These are phyloP conservation scores for Halcyon leucocephala DNA, from an alignment of 2,797 vertebrate species.

Conservation along the genomic window DNA sequence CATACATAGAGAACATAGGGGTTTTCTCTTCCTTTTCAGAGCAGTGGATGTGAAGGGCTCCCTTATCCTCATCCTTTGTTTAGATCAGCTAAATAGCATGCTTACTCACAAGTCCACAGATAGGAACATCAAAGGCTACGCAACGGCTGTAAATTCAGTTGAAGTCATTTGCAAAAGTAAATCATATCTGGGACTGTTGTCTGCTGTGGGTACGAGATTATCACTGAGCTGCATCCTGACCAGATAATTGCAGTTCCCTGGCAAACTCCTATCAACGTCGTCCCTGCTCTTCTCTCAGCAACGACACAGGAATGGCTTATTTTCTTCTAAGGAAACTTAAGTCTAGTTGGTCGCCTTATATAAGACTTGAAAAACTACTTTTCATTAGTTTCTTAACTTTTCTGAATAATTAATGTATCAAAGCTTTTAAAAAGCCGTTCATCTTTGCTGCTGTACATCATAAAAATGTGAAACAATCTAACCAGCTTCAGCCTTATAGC, in stretches of 20 bases:
- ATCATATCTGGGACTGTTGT: not conserved
- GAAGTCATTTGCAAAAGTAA: not conserved
- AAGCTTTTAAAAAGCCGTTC: not conserved
- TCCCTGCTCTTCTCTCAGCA: slow-evolving; percentile 1
- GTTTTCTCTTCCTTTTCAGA: not conserved
- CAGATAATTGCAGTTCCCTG: not conserved
- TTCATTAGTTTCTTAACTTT: slow-evolving; percentile 40
- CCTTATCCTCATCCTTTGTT: not conserved
- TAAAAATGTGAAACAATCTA: not conserved
- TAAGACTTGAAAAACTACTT: slow-evolving; percentile 39
- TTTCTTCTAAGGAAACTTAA: not conserved
- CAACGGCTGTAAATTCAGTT: not conserved
- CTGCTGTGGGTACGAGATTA: slow-evolving; percentile 19
- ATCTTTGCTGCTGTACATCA: not conserved
- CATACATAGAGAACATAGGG: not conserved
- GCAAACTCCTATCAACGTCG: slow-evolving; percentile 15
- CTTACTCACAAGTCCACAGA: not conserved
- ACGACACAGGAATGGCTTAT: not conserved
- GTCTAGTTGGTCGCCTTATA: not conserved
- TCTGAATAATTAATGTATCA: slow-evolving; percentile 46
- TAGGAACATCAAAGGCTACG: not conserved
- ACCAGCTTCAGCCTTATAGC: not conserved
- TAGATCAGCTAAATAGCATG: not conserved
- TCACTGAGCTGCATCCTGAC: slow-evolving; percentile 18
- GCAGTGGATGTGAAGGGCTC: not conserved